Base-by-base conservation (phyloP, 2,113 vertebrate genomes). In the Acanthochromis polyacanthus region DNA sequence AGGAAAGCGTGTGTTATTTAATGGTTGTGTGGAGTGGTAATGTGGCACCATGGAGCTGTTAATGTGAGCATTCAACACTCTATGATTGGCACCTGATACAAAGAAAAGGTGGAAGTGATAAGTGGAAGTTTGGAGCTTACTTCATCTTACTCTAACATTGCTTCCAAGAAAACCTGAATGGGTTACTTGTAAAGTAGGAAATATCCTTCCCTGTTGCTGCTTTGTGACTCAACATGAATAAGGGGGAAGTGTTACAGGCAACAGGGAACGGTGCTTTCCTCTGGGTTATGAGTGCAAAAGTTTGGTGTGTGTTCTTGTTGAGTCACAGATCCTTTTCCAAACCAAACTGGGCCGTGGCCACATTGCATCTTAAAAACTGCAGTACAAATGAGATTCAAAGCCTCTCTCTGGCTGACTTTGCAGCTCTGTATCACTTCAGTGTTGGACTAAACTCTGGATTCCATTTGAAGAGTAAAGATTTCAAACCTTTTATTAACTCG, bases 141-240 rank as follows among this genome's bases (percentile, higher is more conserved):
- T 92, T 92, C 85, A 91, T 94, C 87, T 85, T 79, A 63, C 77
- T 78, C 70, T 87, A 89, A 86, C 79, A 78, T 69, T 43, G 57
- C 78, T 92, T 93, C 90, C 84, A 89, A 92, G 73, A 81, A 91
- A 89, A 73, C 70, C 77, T 91, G 88, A 92, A 92, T 90, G 90
- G 92, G 87, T 92, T 85, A 89, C 91, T 94, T 93, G 88, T 85
- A 72, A 69, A 89, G 82, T 69, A 82, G 90, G 89, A 91, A 87
- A 83, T 75, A 88, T 88, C 69, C 71, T 81, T 87, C 80, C 90
- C 78, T 60, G 25, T 75, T 76, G 61, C 87, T 71, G 68, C 86
- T 93, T 82, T 91, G 85, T 93, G 90, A 91, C 90, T 91, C 83
- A 90, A 92, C 86, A 74, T 85, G 86, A 92, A 85, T 88, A 82